These are phyloP conservation scores for Loripinus fragilis DNA, from an alignment of 2,888 invertebrate genomes.

Conservation along the genomic window DNA sequence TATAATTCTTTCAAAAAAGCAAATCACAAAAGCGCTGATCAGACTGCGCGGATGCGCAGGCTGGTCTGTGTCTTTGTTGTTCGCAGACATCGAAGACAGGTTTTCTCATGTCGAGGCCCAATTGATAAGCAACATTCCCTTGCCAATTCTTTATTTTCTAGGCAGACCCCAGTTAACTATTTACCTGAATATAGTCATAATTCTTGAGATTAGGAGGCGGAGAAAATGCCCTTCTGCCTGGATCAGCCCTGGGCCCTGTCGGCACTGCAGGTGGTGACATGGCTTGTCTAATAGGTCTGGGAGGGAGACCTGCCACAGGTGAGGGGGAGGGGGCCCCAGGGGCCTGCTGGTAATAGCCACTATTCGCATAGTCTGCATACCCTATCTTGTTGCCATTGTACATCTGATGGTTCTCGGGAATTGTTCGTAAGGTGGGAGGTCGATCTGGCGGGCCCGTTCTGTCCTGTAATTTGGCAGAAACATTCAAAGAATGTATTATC, in stretches of 20 bases:
- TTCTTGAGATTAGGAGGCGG: conserved; percentile 63
- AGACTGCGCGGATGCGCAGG: too few relatives aligned
- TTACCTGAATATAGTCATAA: conserved; percentile 65
- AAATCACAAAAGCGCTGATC: too few relatives aligned
- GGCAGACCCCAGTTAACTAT: too few relatives aligned
- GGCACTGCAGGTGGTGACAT: conserved; percentile 64
- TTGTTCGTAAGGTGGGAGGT: conserved; percentile 67
- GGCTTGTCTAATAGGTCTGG: conserved; percentile 45
- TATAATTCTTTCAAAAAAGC: too few relatives aligned
- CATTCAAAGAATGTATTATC: too few relatives aligned
- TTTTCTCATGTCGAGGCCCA: too few relatives aligned
- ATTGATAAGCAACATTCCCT: too few relatives aligned
- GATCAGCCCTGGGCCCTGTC: conserved; percentile 54
- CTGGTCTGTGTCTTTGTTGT: too few relatives aligned
- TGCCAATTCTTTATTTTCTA: too few relatives aligned
- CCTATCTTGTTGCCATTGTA: conserved; percentile 58
- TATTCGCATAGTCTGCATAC: conserved; percentile 30
- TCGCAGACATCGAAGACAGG: too few relatives aligned
- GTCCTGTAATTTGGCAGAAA: neutral
- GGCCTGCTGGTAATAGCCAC: conserved; percentile 45
- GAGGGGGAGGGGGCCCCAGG: conserved; percentile 39
- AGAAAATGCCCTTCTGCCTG: conserved; percentile 62
- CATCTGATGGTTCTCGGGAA: conserved; percentile 75
- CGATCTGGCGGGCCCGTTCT: conserved; percentile 67
- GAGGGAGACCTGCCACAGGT: conserved; percentile 21